Evolutionary conservation across 2,888 invertebrate genomes (phyloP), one percentile per base, ranked within the genome.

Genomic region (Melieria crassipennis): DNA sequence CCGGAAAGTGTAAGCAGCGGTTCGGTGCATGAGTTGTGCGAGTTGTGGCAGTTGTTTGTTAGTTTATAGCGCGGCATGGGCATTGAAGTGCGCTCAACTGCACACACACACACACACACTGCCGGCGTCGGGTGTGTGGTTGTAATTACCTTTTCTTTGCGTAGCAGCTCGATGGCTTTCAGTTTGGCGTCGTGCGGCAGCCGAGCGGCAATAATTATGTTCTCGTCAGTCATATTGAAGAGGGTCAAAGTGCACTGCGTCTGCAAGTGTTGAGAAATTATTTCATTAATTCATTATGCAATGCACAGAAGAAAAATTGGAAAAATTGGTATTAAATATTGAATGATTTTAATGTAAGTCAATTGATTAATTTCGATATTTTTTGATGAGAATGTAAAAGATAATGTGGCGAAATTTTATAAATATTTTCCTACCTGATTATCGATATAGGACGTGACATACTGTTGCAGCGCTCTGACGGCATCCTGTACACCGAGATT

Each of bases 211-310:
- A 96, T 92, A 81, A 96, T 95, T 75, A 95, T 92, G 86, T 96
- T 96, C 87, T 96, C 95, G 79, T 92, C 92, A 79, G 94, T 94
- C 80, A 94, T 91, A 85, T 95, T 94, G 88, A 93, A 95, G 75
- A 95, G 89, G 71, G 94, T 93, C 82, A 96, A 88, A 11, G 92
- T 93, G 88, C 96, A 96, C 80, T 93, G 91, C 60, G 94, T 94
- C 95, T 96, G 90, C 7, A 89, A 89, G 16, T 9, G 71, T 42
- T 4, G 42, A 7, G 48, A 43, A 30, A 6, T 11, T 42, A 16
- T 13, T 16, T 5, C 11, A 47, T 6, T 45, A 10, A 16, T 13
- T 42, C 1, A 16, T 13, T 9, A 45, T 13, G 11, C 6, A n/a
- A n/a, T 30, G 52, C 4, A 45, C 42, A 50, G 7, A 1, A 46